Evolutionary conservation across 2,113 vertebrate species (phyloP).

Genomic region (Muscicapa adusta): DNA sequence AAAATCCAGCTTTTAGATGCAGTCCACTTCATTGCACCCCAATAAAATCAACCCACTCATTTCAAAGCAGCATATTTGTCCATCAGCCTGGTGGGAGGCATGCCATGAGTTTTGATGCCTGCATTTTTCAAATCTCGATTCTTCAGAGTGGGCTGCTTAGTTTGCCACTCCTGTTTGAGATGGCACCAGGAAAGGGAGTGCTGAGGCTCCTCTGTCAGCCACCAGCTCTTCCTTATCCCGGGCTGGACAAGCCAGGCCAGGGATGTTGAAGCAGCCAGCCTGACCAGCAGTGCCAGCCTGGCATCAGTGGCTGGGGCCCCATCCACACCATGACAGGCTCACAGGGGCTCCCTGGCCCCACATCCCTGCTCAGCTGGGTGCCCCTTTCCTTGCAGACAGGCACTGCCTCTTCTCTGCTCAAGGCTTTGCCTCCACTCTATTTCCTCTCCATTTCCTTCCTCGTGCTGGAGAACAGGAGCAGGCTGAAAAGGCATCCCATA

Average conservation of each 20-base stretch:
- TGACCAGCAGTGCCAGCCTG: background rate
- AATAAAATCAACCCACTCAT: background rate
- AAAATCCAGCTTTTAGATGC: background rate
- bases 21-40: background rate
- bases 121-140: background rate
- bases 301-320: background rate
- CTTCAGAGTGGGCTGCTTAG: background rate
- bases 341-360: background rate
- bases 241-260: background rate
- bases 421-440: background rate
- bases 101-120: background rate
- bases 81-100: background rate
- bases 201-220: background rate
- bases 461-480: background rate
- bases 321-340: accelerated
- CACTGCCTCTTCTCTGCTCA: background rate
- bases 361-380: background rate
- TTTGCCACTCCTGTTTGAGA: background rate
- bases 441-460: background rate
- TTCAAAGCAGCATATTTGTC: background rate
- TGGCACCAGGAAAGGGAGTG: background rate
- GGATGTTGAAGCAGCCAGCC: background rate
- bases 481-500: background rate
- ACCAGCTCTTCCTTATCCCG: background rate
- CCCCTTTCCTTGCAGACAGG: background rate